Evolutionary conservation across 1,140 invertebrate species (phyloP).

Genomic region (Anastatus disparis): DNA sequence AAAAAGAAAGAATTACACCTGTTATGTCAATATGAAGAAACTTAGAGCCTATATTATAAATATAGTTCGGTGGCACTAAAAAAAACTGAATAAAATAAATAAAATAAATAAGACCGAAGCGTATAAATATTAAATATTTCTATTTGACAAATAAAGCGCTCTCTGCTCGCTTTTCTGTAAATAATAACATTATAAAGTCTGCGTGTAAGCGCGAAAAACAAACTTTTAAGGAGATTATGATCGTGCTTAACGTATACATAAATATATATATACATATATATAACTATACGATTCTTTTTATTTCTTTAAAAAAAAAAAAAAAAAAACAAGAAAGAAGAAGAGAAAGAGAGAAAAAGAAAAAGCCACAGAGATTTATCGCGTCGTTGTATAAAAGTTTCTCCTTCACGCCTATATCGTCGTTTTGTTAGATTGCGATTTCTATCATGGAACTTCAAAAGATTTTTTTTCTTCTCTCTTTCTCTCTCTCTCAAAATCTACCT

Average conservation of each 20-base stretch:
- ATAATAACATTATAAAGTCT: constrained; percentile 42
- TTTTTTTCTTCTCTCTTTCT: too few relatives aligned
- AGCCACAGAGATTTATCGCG: constrained; percentile 23
- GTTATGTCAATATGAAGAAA: constrained; percentile 66
- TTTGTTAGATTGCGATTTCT: not conserved
- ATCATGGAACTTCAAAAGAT: not conserved
- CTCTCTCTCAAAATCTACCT: too few relatives aligned
- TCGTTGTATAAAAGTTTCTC: constrained; percentile 31
- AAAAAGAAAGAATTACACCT: constrained; percentile 52
- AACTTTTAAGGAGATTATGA: constrained; percentile 8
- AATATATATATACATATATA: constrained; percentile 5
- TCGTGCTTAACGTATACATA: not conserved
- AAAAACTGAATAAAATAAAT: not conserved
- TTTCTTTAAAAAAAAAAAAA: not conserved
- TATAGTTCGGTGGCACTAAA: constrained; percentile 54
- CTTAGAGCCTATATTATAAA: constrained; percentile 55
- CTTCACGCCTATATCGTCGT: constrained; percentile 19
- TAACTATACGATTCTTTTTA: constrained; percentile 5
- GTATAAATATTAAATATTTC: constrained; percentile 46
- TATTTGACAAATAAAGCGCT: constrained; percentile 50
- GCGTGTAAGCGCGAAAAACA: not conserved
- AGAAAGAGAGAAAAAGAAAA: too few relatives aligned
- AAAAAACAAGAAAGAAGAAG: too few relatives aligned
- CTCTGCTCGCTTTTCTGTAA: constrained; percentile 55
- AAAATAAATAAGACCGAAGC: constrained; percentile 38